These are phyloP conservation scores for Mixornis gularis DNA, from an alignment of 2,113 vertebrate species.

Conservation along the genomic window DNA sequence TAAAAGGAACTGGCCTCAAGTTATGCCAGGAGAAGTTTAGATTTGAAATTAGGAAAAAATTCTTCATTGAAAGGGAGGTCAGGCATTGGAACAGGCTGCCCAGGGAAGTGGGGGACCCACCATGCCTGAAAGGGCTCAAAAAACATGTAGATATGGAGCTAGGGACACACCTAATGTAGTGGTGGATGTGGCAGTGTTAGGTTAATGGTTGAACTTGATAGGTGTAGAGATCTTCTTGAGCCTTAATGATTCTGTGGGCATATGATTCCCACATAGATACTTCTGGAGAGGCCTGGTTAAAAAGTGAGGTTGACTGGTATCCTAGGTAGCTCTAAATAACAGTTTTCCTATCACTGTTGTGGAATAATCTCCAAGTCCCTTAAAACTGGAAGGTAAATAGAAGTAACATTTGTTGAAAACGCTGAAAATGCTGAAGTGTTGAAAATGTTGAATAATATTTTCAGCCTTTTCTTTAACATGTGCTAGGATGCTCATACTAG, in stretches of 20 bases:
- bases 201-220: neutral
- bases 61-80: neutral
- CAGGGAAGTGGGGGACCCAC: neutral
- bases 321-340: neutral
- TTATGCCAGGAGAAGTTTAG: neutral
- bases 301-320: neutral
- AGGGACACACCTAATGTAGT: neutral
- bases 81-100: neutral
- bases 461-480: neutral
- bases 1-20: neutral
- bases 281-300: neutral
- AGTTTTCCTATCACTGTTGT: neutral
- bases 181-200: neutral
- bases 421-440: neutral
- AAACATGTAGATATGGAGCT: neutral
- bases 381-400: neutral
- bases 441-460: neutral
- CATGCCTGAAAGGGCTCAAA: neutral
- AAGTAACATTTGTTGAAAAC: neutral
- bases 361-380: neutral
- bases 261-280: neutral
- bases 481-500: neutral
- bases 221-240: neutral
- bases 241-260: neutral
- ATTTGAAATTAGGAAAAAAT: neutral